A percentile compares a stretch with the other conserved stretches of the same genome.
Evolutionary conservation across 2,113 vertebrate species (phyloP).

Genomic region (Salminus brasiliensis): DNA sequence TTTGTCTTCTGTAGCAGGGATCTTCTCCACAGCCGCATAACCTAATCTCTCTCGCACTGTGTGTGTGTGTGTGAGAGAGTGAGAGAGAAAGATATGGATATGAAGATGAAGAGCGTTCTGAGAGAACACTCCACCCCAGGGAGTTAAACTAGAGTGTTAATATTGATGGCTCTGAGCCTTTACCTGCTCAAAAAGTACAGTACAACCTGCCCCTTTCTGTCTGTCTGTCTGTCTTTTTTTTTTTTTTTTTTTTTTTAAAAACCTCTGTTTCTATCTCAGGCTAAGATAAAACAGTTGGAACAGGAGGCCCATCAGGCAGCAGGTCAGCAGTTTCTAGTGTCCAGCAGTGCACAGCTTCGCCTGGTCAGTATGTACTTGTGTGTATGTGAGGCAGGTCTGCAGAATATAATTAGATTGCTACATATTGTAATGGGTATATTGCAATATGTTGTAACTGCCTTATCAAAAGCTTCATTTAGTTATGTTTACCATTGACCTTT

Average conservation of each 20-base stretch:
- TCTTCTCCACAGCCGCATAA: not conserved
- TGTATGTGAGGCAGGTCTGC: conserved; percentile 2
- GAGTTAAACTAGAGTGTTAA: not conserved
- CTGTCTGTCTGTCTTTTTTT: no score
- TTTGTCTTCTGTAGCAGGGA: not conserved
- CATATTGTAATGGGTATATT: no score
- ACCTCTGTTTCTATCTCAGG: conserved; percentile 63
- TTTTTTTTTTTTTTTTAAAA: not conserved
- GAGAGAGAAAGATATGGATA: not conserved
- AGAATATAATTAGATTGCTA: not conserved
- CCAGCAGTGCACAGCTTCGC: conserved; percentile 86
- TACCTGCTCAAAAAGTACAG: conserved; percentile 8
- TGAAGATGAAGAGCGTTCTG: not conserved
- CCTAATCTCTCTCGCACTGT: not conserved
- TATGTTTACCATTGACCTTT: no score
- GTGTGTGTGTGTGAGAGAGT: not conserved
- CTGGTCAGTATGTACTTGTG: conserved; percentile 69
- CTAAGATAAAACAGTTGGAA: conserved; percentile 85
- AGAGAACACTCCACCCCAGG: not conserved
- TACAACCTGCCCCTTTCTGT: not conserved
- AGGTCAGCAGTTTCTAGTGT: conserved; percentile 86
- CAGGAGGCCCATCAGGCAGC: conserved; percentile 84
- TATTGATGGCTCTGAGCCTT: conserved; percentile 15
- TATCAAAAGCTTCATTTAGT: no score
- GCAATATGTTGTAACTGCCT: no score